Base-by-base conservation (phyloP, 2,113 vertebrate species). In the Promerops cafer region DNA sequence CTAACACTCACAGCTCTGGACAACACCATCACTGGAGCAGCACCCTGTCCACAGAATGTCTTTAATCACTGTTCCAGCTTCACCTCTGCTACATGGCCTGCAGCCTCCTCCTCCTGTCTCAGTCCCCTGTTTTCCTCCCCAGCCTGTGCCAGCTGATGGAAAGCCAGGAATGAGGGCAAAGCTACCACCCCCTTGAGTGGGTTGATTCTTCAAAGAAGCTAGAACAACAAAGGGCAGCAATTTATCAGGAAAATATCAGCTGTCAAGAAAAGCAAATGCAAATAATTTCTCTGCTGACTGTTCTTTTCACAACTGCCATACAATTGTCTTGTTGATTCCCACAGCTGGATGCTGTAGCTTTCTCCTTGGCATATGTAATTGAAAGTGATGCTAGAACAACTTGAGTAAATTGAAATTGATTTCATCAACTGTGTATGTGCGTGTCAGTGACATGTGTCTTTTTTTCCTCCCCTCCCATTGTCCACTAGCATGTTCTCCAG, bases 161-260 rank as follows among this genome's bases (percentile, higher is more conserved):
- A 86, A 89, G 76, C 69, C 92, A 93, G 76, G 76, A 83, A 64
- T 35, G 65, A 9, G 4, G 76, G 60, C 83, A 95, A 86, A 81
- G 65, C 80, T 45, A 68, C 92, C 94, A 92, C 86, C 80, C 69
- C 83, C 57, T 89, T 39, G 59, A 90, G 90, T 94, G 89, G 88
- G 92, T 22, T 93, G 80, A 68, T 94, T 83, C 90, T 94, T 92
- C 74, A 94, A 92, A 90, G 88, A 82, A 90, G 81, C 88, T 64
- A 75, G 72, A 94, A 94, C 89, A 97, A 96, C 90, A 96, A 96
- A 95, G 94, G 86, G 93, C 94, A 95, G 93, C 92, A 93, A 97
- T 97, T 96, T 96, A 95, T 92, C 88, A 97, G 86, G 88, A 89
- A 95, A 96, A 94, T 94, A 97, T 84, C 95, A 97, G 92, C 96